These are phyloP conservation scores for Nyleta sp. DNA, from an alignment of 2,888 invertebrate species.

Conservation along the genomic window DNA sequence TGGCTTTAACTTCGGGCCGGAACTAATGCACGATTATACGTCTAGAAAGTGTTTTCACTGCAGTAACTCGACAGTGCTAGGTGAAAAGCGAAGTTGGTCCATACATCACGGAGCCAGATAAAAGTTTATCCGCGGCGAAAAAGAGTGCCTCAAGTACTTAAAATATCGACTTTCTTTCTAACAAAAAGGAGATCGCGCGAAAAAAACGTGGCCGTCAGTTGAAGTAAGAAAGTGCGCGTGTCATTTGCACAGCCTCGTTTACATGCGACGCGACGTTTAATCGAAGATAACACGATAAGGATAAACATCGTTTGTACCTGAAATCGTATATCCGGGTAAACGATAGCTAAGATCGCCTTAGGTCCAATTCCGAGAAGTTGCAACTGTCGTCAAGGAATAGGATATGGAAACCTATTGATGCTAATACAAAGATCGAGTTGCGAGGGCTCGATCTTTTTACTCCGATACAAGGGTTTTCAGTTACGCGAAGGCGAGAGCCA, in stretches of 20 bases:
- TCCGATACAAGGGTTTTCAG: constrained; percentile 70
- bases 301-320: constrained; percentile 58
- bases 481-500: constrained; percentile 64
- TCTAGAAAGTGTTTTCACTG: constrained; percentile 67
- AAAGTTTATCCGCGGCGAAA: constrained; percentile 66
- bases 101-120: constrained; percentile 66
- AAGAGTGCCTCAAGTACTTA: constrained; percentile 65
- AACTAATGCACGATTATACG: constrained; percentile 66
- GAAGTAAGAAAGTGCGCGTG: constrained; percentile 37
- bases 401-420: constrained; percentile 72
- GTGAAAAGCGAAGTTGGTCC: constrained; percentile 66
- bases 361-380: constrained; percentile 52
- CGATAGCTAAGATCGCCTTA: constrained; percentile 52
- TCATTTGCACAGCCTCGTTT: constrained; percentile 49
- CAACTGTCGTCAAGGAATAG: constrained; percentile 66
- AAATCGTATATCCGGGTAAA: constrained; percentile 54
- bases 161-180: constrained; percentile 66
- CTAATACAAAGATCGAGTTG: constrained; percentile 69
- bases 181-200: constrained; percentile 21
- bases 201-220: constrained; percentile 15
- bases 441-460: constrained; percentile 69
- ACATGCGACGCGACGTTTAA: constrained; percentile 49
- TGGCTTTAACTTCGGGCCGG: constrained; percentile 42
- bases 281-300: constrained; percentile 61
- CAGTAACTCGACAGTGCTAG: constrained; percentile 65